phyloP scores from a whole-genome alignment of 1,140 invertebrate genomes.

The Rhynchophorus ferrugineus region DNA sequence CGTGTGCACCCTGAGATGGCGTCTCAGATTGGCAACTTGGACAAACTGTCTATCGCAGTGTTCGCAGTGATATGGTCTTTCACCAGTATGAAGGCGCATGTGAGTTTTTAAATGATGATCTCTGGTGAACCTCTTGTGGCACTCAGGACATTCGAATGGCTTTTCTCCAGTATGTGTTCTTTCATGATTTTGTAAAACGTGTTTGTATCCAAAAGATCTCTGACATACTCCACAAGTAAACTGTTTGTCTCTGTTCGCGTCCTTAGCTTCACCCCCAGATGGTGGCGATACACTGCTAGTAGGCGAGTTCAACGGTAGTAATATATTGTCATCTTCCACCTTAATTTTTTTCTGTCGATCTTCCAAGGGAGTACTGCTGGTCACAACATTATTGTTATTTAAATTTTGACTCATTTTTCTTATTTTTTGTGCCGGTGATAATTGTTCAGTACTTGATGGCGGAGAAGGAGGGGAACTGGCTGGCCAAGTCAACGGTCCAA shows the following conservation, averaged over 20 bases:
- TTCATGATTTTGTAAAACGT: conserved; percentile 92
- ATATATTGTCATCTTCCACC: conserved; percentile 35
- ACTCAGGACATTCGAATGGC: conserved; percentile 91
- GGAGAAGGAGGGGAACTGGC: conserved; percentile 38
- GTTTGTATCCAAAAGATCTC: conserved; percentile 84
- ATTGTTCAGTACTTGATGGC: conserved; percentile 29
- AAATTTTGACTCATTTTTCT: conserved; percentile 43
- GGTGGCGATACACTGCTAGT: conserved; percentile 47
- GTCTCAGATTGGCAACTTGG: conserved; percentile 86
- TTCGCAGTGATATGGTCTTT: conserved; percentile 86
- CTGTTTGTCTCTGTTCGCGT: conserved; percentile 63
- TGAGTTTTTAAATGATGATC: conserved; percentile 93
- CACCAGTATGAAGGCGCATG: conserved; percentile 85
- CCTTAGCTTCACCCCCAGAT: conserved; percentile 42
- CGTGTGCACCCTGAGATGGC: conserved; percentile 91
- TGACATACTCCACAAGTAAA: conserved; percentile 84
- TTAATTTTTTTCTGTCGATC: conserved; percentile 35
- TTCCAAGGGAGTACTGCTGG: conserved; percentile 39
- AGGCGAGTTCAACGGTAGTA: conserved; percentile 38
- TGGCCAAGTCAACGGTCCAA: conserved; percentile 39
- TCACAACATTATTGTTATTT: conserved; percentile 43
- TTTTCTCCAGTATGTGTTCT: conserved; percentile 95
- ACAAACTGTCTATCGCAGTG: conserved; percentile 89
- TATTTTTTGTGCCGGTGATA: conserved; percentile 35
- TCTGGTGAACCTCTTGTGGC: conserved; percentile 91